Conservation (phyloP, 2,888 invertebrate genomes). For the Anticlea derivata region DNA sequence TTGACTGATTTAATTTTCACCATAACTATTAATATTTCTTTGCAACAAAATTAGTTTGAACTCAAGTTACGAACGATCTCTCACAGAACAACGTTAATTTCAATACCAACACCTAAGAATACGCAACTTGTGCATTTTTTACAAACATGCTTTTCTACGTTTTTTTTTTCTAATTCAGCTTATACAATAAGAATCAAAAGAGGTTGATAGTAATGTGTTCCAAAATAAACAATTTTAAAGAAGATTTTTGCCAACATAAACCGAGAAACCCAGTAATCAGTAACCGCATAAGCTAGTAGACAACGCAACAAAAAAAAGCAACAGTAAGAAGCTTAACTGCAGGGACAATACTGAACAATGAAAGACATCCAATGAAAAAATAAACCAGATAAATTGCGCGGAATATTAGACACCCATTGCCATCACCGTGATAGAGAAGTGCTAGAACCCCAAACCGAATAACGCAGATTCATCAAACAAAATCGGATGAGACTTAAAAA, state of each 20-base stretch:
- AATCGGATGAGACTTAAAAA: slow-evolving; percentile 29
- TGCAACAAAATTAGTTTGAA: too few relatives aligned
- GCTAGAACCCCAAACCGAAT: slow-evolving; percentile 63
- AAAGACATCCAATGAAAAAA: slow-evolving; percentile 46
- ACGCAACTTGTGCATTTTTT: slow-evolving; percentile 36
- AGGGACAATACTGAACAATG: slow-evolving; percentile 16
- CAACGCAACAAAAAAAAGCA: slow-evolving; percentile 27
- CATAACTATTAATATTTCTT: too few relatives aligned
- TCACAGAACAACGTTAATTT: slow-evolving; percentile 35
- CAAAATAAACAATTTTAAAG: slow-evolving; percentile 4
- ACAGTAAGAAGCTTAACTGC: slow-evolving; percentile 23
- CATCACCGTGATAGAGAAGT: slow-evolving; percentile 64
- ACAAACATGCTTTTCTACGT: slow-evolving; percentile 40
- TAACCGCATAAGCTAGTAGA: slow-evolving; percentile 26
- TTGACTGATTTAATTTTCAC: too few relatives aligned
- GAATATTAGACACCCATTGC: slow-evolving; percentile 67
- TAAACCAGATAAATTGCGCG: slow-evolving; percentile 50
- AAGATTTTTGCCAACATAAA: slow-evolving; percentile 6
- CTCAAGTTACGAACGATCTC: too few relatives aligned
- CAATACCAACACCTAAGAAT: slow-evolving; percentile 42
- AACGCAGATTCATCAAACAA: slow-evolving; percentile 73
- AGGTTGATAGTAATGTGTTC: background rate
- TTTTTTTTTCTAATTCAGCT: slow-evolving; percentile 9
- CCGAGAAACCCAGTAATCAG: slow-evolving; percentile 9
- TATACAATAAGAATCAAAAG: slow-evolving; percentile 1